Evolutionary conservation across 2,797 vertebrate species (phyloP).

Genomic region (Amniataba percoides): DNA sequence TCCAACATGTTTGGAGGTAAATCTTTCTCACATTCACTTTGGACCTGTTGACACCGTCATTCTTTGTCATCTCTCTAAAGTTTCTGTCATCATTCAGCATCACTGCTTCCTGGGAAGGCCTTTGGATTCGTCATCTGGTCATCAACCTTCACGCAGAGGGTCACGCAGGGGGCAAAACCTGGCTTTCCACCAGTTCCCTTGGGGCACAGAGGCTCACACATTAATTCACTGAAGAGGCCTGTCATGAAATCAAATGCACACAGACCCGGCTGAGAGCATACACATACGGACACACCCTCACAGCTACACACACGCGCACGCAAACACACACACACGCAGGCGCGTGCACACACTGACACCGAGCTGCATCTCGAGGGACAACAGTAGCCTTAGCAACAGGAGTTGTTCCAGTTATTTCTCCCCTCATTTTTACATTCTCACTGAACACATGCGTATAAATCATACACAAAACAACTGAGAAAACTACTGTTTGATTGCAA

Average conservation of each 20-base stretch:
- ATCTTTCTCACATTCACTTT: conserved; percentile 19
- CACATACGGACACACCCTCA: conserved; percentile 12
- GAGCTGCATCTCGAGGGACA: conserved; percentile 58
- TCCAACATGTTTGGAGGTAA: not conserved
- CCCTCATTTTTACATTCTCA: conserved; percentile 32
- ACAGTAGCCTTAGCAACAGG: conserved; percentile 75
- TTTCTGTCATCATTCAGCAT: conserved; percentile 17
- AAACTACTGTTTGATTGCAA: not conserved
- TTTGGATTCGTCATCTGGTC: conserved; percentile 26
- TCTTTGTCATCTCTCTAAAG: conserved; percentile 39
- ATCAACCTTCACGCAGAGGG: conserved; percentile 11
- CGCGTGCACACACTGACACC: not conserved
- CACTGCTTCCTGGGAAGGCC: conserved; percentile 8
- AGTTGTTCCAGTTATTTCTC: conserved; percentile 44
- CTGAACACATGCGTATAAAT: conserved; percentile 13
- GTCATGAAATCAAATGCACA: conserved; percentile 44
- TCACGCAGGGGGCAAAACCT: conserved; percentile 60
- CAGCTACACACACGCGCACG: not conserved
- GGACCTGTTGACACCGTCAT: conserved; percentile 40
- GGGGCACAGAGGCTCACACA: conserved; percentile 46
- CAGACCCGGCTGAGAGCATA: conserved; percentile 30
- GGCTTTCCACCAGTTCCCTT: conserved; percentile 56
- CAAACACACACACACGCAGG: conserved; percentile 1
- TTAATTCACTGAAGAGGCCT: conserved; percentile 53
- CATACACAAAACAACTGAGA: not conserved